Percentiles rank a stretch among this genome's conserved stretches.
These are phyloP conservation scores for Lepeophtheirus nordmannii DNA, from an alignment of 2,888 invertebrate species.

Conservation along the genomic window DNA sequence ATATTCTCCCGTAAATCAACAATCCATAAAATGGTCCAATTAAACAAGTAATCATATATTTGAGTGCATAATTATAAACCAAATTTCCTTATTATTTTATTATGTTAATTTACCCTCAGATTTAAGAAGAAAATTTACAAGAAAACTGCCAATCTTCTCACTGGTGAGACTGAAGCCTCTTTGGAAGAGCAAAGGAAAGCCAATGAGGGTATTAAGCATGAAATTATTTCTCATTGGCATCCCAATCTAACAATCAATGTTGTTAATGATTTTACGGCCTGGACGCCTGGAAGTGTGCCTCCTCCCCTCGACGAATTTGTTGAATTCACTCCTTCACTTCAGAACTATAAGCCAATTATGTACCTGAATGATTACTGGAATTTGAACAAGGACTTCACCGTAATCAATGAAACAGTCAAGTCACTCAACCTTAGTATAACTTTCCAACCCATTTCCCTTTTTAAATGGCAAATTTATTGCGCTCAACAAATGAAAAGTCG, in stretches of 20 bases:
- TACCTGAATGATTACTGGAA: constrained; percentile 99
- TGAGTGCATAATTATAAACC: too few species aligned
- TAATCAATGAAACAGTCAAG: constrained; percentile 68
- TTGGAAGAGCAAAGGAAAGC: constrained; percentile 50
- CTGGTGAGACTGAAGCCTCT: constrained; percentile 67
- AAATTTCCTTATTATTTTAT: too few species aligned
- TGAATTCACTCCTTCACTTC: constrained; percentile 57
- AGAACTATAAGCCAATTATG: constrained; percentile 75
- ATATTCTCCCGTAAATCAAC: constrained; percentile 52
- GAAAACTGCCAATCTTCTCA: constrained; percentile 82
- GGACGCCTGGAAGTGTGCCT: constrained; percentile 78
- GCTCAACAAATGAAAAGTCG: constrained; percentile 85
- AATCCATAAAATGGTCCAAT: constrained; percentile 56
- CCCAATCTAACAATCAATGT: constrained; percentile 93
- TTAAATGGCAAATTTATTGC: constrained; percentile 96
- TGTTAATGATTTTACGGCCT: constrained; percentile 86
- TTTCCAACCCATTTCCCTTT: constrained; percentile 77
- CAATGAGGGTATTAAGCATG: constrained; percentile 58
- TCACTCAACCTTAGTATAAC: constrained; percentile 50
- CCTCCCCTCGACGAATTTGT: constrained; percentile 82
- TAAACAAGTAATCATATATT: constrained; percentile 53
- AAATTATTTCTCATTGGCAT: constrained; percentile 96
- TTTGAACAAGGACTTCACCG: constrained; percentile 79
- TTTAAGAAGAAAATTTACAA: constrained; percentile 63
- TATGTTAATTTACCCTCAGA: neutral